phyloP scores from a whole-genome alignment of 2,113 vertebrate genomes.

The Variabilichromis moorii region DNA sequence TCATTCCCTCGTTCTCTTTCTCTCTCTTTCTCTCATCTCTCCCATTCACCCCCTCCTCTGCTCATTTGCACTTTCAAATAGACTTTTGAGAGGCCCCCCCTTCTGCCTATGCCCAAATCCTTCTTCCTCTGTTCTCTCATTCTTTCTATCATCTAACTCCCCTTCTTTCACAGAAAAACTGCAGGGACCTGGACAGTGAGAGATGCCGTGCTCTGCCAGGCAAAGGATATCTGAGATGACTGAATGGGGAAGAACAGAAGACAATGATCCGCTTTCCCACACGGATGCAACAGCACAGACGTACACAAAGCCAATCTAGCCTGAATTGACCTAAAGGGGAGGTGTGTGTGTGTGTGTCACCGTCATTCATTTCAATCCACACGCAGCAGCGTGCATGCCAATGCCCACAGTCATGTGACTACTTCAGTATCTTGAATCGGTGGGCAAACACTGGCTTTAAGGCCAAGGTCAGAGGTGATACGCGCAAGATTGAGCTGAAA shows the following conservation, averaged over 20 bases:
- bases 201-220: conserved; percentile 19
- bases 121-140: background rate
- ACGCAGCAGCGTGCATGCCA: background rate
- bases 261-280: conserved; percentile 42
- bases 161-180: conserved; percentile 13
- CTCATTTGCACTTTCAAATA: conserved; percentile 42
- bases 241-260: conserved; percentile 31
- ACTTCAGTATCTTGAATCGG: background rate
- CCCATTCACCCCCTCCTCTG: background rate
- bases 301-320: background rate
- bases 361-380: background rate
- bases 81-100: background rate
- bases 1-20: background rate
- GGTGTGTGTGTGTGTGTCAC: background rate
- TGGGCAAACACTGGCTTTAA: background rate
- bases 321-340: conserved; percentile 28
- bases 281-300: background rate
- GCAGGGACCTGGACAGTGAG: conserved; percentile 45
- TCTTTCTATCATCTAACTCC: conserved; percentile 25
- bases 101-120: background rate
- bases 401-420: conserved; percentile 16
- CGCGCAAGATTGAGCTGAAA: background rate
- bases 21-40: background rate
- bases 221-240: conserved; percentile 45
- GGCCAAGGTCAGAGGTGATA: conserved; percentile 54